Percentiles rank a stretch among this genome's conserved stretches.
Evolutionary conservation across 2,888 invertebrate species (phyloP).

Genomic region (Carpatolechia fugitivella): DNA sequence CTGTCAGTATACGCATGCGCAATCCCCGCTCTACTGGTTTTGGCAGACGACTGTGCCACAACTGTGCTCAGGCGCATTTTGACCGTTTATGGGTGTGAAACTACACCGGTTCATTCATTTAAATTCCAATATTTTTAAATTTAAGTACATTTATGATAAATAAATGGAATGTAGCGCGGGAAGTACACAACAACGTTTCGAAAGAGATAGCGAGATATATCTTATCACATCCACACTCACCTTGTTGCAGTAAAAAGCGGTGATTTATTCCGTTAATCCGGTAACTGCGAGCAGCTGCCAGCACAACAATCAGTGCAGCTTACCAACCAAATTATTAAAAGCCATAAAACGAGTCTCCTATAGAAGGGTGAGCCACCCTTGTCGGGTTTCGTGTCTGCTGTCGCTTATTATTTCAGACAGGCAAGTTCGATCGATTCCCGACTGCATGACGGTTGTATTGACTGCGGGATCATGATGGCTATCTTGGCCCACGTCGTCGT

Average conservation of each 20-base stretch:
- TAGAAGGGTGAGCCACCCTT: conserved; percentile 74
- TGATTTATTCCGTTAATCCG: conserved; percentile 62
- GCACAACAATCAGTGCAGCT: conserved; percentile 73
- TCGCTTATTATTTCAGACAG: conserved; percentile 65
- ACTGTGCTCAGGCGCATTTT: conserved; percentile 48
- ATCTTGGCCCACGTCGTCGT: conserved; percentile 6
- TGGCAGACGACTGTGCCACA: conserved; percentile 55
- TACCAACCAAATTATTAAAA: conserved; percentile 75
- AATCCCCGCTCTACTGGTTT: conserved; percentile 63
- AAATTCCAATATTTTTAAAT: background rate
- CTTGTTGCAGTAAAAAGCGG: conserved; percentile 45
- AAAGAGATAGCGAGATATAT: conserved; percentile 29
- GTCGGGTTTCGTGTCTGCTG: conserved; percentile 65
- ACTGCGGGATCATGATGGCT: conserved; percentile 5
- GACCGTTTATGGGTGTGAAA: conserved; percentile 63
- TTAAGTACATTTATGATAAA: background rate
- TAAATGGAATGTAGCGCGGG: background rate
- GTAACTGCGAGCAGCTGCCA: conserved; percentile 66
- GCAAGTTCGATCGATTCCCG: conserved; percentile 57
- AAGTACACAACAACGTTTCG: background rate
- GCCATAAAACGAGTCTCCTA: conserved; percentile 73
- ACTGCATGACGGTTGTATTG: conserved; percentile 29
- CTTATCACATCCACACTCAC: conserved; percentile 48
- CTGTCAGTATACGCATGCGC: conserved; percentile 51
- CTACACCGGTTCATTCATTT: conserved; percentile 48